A percentile compares a stretch with the other conserved stretches of the same genome.
Conservation (phyloP, 2,113 vertebrate genomes). For the Menura novaehollandiae region DNA sequence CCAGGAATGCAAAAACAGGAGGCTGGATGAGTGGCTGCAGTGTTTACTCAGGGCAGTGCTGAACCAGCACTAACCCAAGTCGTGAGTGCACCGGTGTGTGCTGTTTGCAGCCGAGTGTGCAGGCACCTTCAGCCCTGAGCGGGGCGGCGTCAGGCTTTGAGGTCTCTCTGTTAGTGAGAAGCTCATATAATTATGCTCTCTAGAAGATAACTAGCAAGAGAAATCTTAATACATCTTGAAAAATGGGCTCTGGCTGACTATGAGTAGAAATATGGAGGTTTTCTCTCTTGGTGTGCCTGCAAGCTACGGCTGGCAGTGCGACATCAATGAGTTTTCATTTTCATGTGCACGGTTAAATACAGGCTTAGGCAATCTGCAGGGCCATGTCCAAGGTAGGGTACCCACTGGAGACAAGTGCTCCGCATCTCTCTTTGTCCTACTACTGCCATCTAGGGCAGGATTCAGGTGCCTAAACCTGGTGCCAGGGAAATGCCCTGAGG, state of each 20-base stretch:
- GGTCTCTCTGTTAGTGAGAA: neutral
- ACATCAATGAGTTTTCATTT: neutral
- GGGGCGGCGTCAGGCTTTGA: neutral
- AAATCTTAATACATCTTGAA: neutral
- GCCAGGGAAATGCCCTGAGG: neutral
- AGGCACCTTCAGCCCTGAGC: neutral
- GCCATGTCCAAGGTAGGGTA: neutral
- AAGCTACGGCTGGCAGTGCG: neutral
- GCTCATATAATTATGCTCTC: neutral
- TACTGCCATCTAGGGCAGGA: slow-evolving; percentile 51
- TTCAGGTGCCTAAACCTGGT: neutral
- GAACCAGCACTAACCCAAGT: neutral
- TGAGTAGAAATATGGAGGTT: neutral
- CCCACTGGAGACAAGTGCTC: neutral
- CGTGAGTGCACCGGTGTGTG: neutral
- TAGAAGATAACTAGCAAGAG: neutral
- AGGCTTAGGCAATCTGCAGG: neutral
- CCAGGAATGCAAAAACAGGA: neutral
- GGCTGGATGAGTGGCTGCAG: neutral
- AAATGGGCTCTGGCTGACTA: neutral
- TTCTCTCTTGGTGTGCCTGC: neutral
- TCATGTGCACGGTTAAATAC: neutral
- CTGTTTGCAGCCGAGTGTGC: neutral
- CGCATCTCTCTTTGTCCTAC: neutral
- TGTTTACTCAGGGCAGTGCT: neutral